phyloP scores from a whole-genome alignment of 2,797 vertebrate species.

The Sibirionetta formosa region DNA sequence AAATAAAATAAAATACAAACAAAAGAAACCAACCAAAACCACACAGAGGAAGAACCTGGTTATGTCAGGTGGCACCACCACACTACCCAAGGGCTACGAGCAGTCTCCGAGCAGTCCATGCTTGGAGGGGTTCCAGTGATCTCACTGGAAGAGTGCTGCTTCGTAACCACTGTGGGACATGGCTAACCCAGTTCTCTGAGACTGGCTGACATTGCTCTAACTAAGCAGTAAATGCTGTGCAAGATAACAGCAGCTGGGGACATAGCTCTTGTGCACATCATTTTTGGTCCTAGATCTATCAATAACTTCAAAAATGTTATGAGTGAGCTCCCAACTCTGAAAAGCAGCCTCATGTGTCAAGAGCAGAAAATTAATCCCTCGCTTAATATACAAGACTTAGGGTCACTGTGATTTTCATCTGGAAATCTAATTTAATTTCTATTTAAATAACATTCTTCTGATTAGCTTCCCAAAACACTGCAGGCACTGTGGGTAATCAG shows the following conservation, averaged over 20 bases:
- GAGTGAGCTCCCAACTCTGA: neutral
- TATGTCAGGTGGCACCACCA: neutral
- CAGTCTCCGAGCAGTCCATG: neutral
- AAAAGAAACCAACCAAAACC: neutral
- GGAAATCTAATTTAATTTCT: neutral
- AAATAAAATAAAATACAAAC: neutral
- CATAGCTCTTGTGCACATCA: neutral
- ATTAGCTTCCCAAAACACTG: neutral
- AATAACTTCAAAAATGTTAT: neutral
- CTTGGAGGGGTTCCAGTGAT: neutral
- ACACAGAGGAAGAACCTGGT: neutral
- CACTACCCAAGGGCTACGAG: neutral
- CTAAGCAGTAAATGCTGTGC: neutral
- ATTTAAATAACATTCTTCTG: neutral
- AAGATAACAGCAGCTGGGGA: neutral
- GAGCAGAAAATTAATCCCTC: neutral
- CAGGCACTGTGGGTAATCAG: neutral
- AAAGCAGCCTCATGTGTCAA: neutral
- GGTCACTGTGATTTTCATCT: neutral
- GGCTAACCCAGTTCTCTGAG: neutral
- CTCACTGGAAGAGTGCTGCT: neutral
- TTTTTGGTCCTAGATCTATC: neutral
- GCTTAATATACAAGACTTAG: neutral
- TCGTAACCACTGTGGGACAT: neutral
- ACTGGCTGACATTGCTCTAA: neutral